Evolutionary conservation across 2,797 vertebrate species (phyloP).

Genomic region (Enteromius mattozi): DNA sequence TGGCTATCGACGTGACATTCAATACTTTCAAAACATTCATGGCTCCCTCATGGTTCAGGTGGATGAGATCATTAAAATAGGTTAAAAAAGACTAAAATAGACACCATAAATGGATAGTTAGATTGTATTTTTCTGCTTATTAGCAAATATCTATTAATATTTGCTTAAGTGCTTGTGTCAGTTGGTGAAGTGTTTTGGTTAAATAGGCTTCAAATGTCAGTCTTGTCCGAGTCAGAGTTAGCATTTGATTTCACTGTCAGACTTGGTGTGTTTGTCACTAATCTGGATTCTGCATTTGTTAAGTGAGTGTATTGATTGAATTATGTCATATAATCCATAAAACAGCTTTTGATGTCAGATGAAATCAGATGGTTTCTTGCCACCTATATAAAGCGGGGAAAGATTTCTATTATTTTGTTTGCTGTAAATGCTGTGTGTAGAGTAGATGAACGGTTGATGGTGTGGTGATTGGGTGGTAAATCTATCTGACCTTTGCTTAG

Average conservation of each 20-base stretch:
- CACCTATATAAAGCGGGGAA: neutral
- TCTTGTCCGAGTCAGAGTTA: neutral
- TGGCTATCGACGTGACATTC: neutral
- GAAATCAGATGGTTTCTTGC: neutral
- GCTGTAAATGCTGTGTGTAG: neutral
- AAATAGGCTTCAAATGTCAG: neutral
- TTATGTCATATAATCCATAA: conserved; percentile 36
- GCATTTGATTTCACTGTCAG: neutral
- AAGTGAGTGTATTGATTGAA: conserved; percentile 8
- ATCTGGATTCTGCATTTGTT: conserved; percentile 28
- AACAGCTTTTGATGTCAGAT: conserved; percentile 21
- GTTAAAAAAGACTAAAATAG: neutral
- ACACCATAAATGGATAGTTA: neutral
- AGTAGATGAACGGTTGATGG: neutral
- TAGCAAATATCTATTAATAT: neutral
- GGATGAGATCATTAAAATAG: conserved; percentile 5
- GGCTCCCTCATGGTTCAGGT: neutral
- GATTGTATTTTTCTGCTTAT: neutral
- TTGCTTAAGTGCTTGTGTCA: neutral
- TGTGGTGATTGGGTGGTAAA: neutral
- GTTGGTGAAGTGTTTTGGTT: neutral
- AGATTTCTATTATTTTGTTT: neutral
- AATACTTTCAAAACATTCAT: neutral
- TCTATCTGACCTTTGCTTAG: neutral
- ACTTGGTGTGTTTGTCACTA: conserved; percentile 18